These are phyloP conservation scores for Aselliscus stoliczkanus DNA, from an alignment of 2,797 vertebrate genomes.

Conservation along the genomic window DNA sequence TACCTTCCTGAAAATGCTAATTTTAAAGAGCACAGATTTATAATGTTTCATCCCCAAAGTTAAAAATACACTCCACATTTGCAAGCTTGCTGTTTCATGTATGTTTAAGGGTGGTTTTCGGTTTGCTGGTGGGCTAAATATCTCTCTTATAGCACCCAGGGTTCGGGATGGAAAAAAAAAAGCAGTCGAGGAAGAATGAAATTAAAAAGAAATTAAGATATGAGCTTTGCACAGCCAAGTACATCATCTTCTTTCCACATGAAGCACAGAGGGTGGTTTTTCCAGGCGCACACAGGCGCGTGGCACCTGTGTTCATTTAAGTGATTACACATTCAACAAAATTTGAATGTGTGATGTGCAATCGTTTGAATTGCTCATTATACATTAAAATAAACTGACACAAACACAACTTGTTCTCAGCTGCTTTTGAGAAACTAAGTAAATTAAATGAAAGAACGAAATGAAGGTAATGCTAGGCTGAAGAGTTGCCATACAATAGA, in stretches of 20 bases:
- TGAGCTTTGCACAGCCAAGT: not conserved
- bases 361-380: slow-evolving; percentile 59
- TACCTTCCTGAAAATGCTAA: slow-evolving; percentile 37
- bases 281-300: not conserved
- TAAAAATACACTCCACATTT: slow-evolving; percentile 21
- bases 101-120: not conserved
- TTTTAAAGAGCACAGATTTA: slow-evolving; percentile 35
- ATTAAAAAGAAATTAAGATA: slow-evolving; percentile 61
- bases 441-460: slow-evolving; percentile 30
- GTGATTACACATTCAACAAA: slow-evolving; percentile 58
- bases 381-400: slow-evolving; percentile 64
- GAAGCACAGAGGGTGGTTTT: slow-evolving; percentile 33
- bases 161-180: not conserved
- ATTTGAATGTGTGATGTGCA: slow-evolving; percentile 51
- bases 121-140: not conserved
- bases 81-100: not conserved
- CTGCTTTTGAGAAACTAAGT: slow-evolving; percentile 44
- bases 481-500: not conserved
- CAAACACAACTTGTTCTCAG: slow-evolving; percentile 36
- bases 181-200: not conserved
- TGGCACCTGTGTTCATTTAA: slow-evolving; percentile 64
- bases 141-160: not conserved
- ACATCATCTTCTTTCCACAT: not conserved
- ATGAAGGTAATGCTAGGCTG: not conserved
- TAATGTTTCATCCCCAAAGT: slow-evolving; percentile 14